Evolutionary conservation across 2,888 invertebrate genomes (phyloP).

Genomic region (Taphrorychus bicolor): DNA sequence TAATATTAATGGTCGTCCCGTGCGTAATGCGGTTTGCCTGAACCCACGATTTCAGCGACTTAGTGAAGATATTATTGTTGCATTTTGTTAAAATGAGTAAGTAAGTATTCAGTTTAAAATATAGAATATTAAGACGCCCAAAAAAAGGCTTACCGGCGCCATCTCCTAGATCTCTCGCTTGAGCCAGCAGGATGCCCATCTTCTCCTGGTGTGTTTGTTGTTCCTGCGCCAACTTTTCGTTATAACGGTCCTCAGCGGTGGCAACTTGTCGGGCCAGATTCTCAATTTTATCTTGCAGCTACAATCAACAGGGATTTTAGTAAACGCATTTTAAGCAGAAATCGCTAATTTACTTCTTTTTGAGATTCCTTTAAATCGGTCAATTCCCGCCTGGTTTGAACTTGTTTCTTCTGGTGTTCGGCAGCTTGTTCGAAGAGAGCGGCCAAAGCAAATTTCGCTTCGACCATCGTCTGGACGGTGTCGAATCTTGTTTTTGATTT

Average conservation of each 20-base stretch:
- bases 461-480: constrained; percentile 75
- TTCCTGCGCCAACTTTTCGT: constrained; percentile 47
- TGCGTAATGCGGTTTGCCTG: too few relatives aligned
- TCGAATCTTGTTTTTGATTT: constrained; percentile 75
- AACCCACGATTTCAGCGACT: too few relatives aligned
- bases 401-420: constrained; percentile 62
- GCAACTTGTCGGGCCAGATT: not conserved
- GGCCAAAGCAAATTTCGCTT: constrained; percentile 78
- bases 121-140: not conserved
- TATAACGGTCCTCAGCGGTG: constrained; percentile 43
- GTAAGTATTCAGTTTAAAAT: not conserved
- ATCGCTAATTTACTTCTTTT: constrained; percentile 48
- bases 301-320: not conserved
- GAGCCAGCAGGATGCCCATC: constrained; percentile 51
- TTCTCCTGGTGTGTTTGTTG: constrained; percentile 56
- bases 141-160: not conserved
- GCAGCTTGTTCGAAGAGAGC: constrained; percentile 68
- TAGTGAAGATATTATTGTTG: too few relatives aligned
- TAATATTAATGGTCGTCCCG: too few relatives aligned
- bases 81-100: not conserved
- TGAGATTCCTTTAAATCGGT: constrained; percentile 65
- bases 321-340: not conserved
- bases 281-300: constrained; percentile 39
- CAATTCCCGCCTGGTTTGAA: constrained; percentile 53
- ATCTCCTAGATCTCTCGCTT: constrained; percentile 48